Conservation (phyloP, 2,113 vertebrate genomes). For the Daubentonia madagascariensis region DNA sequence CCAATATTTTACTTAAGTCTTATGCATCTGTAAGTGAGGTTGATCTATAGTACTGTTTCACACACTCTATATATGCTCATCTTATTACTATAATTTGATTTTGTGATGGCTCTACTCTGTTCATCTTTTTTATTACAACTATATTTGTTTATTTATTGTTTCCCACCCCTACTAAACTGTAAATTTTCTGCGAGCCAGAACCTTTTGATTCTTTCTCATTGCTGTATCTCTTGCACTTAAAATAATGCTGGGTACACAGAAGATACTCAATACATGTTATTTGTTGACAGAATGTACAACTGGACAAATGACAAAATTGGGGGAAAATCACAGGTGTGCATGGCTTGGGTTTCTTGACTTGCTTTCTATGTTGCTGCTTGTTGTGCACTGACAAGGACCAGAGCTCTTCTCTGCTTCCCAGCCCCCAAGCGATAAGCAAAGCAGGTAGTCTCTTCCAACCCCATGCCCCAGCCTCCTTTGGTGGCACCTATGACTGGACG, state of each 20-base stretch:
- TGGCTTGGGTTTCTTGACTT: background rate
- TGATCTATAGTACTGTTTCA: background rate
- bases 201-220: background rate
- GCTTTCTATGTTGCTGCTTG: background rate
- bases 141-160: background rate
- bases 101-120: background rate
- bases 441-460: background rate
- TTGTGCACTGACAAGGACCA: background rate
- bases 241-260: background rate
- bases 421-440: background rate
- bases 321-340: background rate
- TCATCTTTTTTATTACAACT: background rate
- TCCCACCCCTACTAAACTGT: background rate
- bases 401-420: background rate
- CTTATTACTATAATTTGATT: background rate
- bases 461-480: background rate
- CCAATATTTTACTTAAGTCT: slow-evolving; percentile 54
- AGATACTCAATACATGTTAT: background rate
- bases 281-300: background rate
- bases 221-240: no score
- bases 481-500: background rate
- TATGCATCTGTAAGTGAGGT: background rate
- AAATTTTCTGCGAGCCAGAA: background rate
- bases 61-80: background rate
- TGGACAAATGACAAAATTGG: background rate